Conservation (phyloP, 2,888 invertebrate species). For the Drosophila niveifrons region DNA sequence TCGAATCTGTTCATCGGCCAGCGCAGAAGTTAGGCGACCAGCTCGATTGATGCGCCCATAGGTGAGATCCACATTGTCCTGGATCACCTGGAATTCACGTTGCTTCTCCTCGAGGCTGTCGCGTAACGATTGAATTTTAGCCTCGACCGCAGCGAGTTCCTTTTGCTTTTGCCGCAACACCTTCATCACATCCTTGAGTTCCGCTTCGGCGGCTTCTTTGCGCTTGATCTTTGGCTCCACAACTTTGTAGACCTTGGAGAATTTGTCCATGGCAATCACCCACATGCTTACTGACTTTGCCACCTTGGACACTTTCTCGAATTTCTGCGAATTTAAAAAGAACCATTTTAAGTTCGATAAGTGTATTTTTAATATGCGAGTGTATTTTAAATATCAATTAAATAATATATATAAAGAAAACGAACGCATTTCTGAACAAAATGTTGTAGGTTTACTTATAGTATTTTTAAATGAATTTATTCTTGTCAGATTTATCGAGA, state of each 20-base stretch:
- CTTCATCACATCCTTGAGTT: conserved; percentile 91
- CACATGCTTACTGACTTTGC: conserved; percentile 96
- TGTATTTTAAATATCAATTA: not conserved
- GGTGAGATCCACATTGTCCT: conserved; percentile 91
- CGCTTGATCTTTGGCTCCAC: conserved; percentile 95
- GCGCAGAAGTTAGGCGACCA: conserved; percentile 93
- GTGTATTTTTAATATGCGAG: no score
- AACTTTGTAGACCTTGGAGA: conserved; percentile 93
- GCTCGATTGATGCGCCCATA: conserved; percentile 92
- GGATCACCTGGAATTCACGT: conserved; percentile 90
- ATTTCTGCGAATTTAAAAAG: conserved; percentile 85
- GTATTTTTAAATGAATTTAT: no score
- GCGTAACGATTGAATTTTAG: conserved; percentile 86
- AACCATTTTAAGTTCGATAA: not conserved
- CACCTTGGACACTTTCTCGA: conserved; percentile 94
- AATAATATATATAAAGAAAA: no score
- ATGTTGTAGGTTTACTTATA: no score
- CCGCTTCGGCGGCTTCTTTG: conserved; percentile 91
- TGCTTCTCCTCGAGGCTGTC: conserved; percentile 90
- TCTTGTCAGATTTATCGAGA: no score
- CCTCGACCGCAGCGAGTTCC: conserved; percentile 93
- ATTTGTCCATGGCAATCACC: conserved; percentile 96
- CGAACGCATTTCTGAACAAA: no score
- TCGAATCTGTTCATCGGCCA: conserved; percentile 93
- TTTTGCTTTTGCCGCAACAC: conserved; percentile 92